These are phyloP conservation scores for Otolemur crassicaudatus DNA, from an alignment of 2,797 vertebrate species.

Conservation along the genomic window DNA sequence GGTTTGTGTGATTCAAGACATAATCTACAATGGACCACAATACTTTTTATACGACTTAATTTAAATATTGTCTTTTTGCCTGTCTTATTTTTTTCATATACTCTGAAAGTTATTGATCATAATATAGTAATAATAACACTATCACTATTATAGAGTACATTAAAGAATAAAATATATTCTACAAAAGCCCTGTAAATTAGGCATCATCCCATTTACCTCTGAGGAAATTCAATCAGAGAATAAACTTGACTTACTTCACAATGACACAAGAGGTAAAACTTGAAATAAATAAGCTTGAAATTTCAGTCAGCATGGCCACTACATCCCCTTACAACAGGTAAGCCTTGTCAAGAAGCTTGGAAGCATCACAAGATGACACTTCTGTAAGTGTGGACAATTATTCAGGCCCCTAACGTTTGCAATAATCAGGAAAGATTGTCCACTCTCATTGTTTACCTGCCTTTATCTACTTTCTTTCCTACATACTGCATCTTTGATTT, in stretches of 20 bases:
- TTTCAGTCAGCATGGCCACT: not conserved
- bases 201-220: not conserved
- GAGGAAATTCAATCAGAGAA: not conserved
- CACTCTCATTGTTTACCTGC: not conserved
- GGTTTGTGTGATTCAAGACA: not conserved
- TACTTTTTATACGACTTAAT: not conserved
- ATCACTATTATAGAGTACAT: not conserved
- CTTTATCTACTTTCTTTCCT: not conserved
- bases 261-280: not conserved
- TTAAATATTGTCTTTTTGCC: not conserved
- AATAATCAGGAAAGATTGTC: not conserved
- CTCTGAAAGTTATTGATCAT: not conserved
- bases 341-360: not conserved
- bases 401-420: not conserved
- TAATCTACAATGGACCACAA: not conserved
- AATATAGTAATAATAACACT: not conserved
- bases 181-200: not conserved
- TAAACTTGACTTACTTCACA: not conserved
- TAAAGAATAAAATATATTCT: not conserved
- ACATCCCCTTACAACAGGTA: not conserved
- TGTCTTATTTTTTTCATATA: not conserved
- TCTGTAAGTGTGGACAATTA: not conserved
- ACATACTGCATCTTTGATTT: not conserved
- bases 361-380: not conserved
- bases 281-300: not conserved